These are phyloP conservation scores for Scrobipalpa atriplicella DNA, from an alignment of 2,888 invertebrate genomes.

Conservation along the genomic window DNA sequence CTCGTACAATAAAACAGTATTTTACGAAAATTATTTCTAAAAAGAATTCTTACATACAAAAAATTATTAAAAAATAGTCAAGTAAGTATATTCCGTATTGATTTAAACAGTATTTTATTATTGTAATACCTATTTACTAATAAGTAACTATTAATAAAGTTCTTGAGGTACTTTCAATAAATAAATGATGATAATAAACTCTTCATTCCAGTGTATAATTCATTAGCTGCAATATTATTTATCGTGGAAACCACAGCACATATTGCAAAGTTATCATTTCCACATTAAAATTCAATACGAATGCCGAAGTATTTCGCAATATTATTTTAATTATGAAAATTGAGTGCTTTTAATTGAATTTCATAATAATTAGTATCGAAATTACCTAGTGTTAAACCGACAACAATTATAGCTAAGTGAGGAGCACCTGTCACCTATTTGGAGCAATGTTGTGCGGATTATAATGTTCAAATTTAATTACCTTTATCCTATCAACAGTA, in stretches of 20 bases:
- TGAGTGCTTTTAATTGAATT: slow-evolving; percentile 1
- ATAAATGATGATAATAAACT: neutral
- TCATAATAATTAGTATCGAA: slow-evolving; percentile 13
- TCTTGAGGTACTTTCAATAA: neutral
- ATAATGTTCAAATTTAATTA: slow-evolving; percentile 2
- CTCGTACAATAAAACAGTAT: no score
- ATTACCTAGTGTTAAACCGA: slow-evolving; percentile 12
- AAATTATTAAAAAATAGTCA: no score
- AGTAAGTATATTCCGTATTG: no score
- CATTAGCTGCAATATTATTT: neutral
- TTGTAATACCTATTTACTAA: no score
- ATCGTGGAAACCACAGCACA: neutral
- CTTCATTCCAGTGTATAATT: neutral
- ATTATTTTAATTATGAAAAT: neutral
- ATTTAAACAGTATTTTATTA: no score
- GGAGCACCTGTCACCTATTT: slow-evolving; percentile 4
- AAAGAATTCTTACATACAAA: no score
- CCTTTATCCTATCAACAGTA: neutral
- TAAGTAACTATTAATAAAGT: no score
- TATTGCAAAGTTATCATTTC: neutral
- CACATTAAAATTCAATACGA: slow-evolving; percentile 7
- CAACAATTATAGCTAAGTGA: slow-evolving; percentile 5
- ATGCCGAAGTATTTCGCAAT: slow-evolving; percentile 1
- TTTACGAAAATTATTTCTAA: no score
- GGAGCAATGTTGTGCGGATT: neutral